Evolutionary conservation across 2,888 invertebrate genomes (phyloP), one percentile per base, ranked within the genome.

Genomic region (Phortica magna): DNA sequence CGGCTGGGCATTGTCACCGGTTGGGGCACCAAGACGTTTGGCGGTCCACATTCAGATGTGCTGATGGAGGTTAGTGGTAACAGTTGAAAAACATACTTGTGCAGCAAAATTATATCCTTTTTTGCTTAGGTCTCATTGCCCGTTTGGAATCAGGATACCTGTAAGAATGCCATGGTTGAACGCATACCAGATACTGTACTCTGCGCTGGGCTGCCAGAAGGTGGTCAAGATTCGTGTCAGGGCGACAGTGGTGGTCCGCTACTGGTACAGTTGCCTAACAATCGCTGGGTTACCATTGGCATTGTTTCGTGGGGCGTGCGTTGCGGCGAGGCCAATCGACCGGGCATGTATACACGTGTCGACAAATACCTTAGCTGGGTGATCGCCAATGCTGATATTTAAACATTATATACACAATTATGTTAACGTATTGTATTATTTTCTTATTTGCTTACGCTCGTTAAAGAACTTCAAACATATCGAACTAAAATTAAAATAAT

Each of bases 251-350:
- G 92, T 12, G 97, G 97, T 0, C 97, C 97, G 0, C 91, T 97
- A 53, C 93, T 97, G 91, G 93, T 95, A 84, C 95, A 95, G 89
- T 92, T 96, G 87, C 92, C 94, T 1, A 95, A 95, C 88, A 95
- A 95, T 0, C 94, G 96, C 68, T 97, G 97, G 97, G 93, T 95
- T 0, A 93, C 94, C 42, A 93, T 96, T 65, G 97, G 97, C 0
- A 93, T 98, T 75, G 97, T 97, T 0, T 97, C 97, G 0, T 97
- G 96, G 96, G 97, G 97, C 14, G 93, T 96, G 55, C 94, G 95
- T 2, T 98, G 97, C 88, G 97, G 96, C 0, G 94, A 95, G 81
- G 93, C 94, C 31, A 94, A 94, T 70, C 94, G 94, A 77, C 97
- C 97, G 0, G 97, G 97, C 1, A 93, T 97, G 43, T 97, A 97